These are phyloP conservation scores for Unio delphinus DNA, from an alignment of 2,888 invertebrate genomes.

Conservation along the genomic window DNA sequence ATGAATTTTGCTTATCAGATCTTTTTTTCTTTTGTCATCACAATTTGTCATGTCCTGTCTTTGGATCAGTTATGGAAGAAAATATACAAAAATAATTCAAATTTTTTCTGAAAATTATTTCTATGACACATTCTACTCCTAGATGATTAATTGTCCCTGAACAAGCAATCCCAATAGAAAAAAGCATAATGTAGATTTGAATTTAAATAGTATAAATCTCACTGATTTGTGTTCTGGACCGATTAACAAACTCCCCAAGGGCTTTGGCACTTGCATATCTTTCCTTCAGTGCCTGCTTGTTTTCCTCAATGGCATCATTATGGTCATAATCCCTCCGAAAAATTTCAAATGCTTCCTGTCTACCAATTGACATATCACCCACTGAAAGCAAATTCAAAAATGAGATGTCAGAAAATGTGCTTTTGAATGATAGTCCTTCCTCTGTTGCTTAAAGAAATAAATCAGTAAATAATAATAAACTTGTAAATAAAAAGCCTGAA, in stretches of 20 bases:
- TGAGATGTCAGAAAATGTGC: not conserved
- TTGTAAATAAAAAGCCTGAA: too few relatives aligned
- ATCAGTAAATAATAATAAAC: too few relatives aligned
- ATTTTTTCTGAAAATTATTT: not conserved
- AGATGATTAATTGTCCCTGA: not conserved
- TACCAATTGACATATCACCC: slow-evolving; percentile 69
- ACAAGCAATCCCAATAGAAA: too few relatives aligned
- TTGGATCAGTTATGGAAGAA: not conserved
- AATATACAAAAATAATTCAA: too few relatives aligned
- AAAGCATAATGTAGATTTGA: not conserved
- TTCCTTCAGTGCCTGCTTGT: slow-evolving; percentile 65
- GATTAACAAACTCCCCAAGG: slow-evolving; percentile 68
- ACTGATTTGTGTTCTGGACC: slow-evolving; percentile 65
- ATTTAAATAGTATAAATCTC: slow-evolving; percentile 26
- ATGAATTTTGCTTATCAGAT: too few relatives aligned
- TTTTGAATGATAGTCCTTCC: too few relatives aligned
- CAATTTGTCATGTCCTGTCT: not conserved
- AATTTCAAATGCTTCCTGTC: slow-evolving; percentile 71
- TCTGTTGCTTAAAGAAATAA: too few relatives aligned
- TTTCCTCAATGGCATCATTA: slow-evolving; percentile 64
- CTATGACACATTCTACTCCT: not conserved
- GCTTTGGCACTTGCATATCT: slow-evolving; percentile 68
- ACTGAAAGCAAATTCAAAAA: slow-evolving; percentile 45
- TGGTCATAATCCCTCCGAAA: slow-evolving; percentile 67
- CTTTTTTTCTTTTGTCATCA: too few relatives aligned